phyloP scores from a whole-genome alignment of 2,797 vertebrate species.

The Sebastes itinus region DNA sequence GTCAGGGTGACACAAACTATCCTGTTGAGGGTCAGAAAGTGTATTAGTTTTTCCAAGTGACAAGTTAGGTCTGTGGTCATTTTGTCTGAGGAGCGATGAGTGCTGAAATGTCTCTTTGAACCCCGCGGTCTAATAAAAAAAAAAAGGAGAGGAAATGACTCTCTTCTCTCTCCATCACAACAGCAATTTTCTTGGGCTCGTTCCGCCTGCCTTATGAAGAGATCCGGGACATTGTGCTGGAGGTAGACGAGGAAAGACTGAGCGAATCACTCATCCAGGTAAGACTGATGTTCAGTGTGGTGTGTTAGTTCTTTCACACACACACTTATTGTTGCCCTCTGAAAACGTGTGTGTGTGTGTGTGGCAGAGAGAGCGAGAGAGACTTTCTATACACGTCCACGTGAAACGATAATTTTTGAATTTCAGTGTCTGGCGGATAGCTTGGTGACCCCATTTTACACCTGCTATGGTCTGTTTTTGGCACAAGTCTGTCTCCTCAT shows the following conservation, averaged over 20 bases:
- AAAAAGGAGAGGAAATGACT: conserved; percentile 66
- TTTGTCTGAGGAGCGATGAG: conserved; percentile 63
- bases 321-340: conserved; percentile 12
- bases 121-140: conserved; percentile 60
- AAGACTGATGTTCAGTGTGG: conserved; percentile 65
- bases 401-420: conserved; percentile 17
- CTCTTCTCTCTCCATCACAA: conserved; percentile 77
- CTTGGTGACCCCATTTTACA: conserved; percentile 48
- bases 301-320: conserved; percentile 21
- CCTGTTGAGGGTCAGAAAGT: conserved; percentile 38
- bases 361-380: neutral
- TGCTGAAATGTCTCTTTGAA: conserved; percentile 68
- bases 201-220: conserved; percentile 98
- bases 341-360: neutral
- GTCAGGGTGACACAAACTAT: conserved; percentile 52
- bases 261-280: conserved; percentile 98
- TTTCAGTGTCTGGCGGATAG: conserved; percentile 16
- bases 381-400: conserved; percentile 8
- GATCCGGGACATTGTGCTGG: conserved; percentile 93
- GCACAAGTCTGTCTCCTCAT: conserved; percentile 53
- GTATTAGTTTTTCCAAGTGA: conserved; percentile 67
- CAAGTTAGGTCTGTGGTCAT: conserved; percentile 69
- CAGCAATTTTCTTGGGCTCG: conserved; percentile 98
- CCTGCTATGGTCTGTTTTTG: conserved; percentile 43
- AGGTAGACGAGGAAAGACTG: conserved; percentile 93